Percentiles rank a stretch among this genome's conserved stretches.
phyloP scores from a whole-genome alignment of 2,113 vertebrate genomes.

The Dunckerocampus dactyliophorus region DNA sequence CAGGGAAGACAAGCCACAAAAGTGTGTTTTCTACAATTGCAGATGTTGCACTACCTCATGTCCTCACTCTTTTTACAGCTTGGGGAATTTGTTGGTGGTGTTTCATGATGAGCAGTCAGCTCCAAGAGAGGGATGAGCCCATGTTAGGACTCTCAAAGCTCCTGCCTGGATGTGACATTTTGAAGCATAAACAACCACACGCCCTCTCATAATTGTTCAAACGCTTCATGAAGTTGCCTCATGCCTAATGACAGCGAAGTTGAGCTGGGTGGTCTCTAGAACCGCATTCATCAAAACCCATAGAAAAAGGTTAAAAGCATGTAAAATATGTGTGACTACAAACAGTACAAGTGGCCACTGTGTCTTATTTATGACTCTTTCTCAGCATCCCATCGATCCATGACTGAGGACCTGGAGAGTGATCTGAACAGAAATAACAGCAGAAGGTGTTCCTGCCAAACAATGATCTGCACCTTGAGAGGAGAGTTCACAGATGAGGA shows the following conservation, averaged over 20 bases:
- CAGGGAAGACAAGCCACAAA: conserved; percentile 55
- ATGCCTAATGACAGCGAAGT: conserved; percentile 39
- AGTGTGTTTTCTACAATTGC: conserved; percentile 59
- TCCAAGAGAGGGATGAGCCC: conserved; percentile 31
- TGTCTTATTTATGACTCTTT: conserved; percentile 12
- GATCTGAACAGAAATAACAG: conserved; percentile 28
- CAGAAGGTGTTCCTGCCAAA: conserved; percentile 14
- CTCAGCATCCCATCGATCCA: conserved; percentile 15
- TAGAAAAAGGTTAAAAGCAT: conserved; percentile 19
- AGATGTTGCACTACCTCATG: conserved; percentile 58
- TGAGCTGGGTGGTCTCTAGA: conserved; percentile 51
- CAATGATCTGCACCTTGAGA: conserved; percentile 32
- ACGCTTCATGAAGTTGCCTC: conserved; percentile 27
- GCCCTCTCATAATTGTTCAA: conserved; percentile 10
- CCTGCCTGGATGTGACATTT: conserved; percentile 19
- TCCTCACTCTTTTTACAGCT: conserved; percentile 17
- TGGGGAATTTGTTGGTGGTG: conserved; percentile 33
- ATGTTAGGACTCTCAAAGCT: conserved; percentile 29
- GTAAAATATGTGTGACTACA: conserved; percentile 3
- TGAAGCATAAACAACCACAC: conserved; percentile 16
- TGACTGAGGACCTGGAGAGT: conserved; percentile 26
- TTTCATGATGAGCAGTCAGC: conserved; percentile 40
- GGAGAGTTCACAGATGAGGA: conserved; percentile 22
- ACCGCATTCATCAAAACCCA: conserved; percentile 31
- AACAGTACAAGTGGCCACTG: conserved; percentile 1